Evolutionary conservation across 2,113 vertebrate genomes (phyloP).

Genomic region (Python bivittatus): DNA sequence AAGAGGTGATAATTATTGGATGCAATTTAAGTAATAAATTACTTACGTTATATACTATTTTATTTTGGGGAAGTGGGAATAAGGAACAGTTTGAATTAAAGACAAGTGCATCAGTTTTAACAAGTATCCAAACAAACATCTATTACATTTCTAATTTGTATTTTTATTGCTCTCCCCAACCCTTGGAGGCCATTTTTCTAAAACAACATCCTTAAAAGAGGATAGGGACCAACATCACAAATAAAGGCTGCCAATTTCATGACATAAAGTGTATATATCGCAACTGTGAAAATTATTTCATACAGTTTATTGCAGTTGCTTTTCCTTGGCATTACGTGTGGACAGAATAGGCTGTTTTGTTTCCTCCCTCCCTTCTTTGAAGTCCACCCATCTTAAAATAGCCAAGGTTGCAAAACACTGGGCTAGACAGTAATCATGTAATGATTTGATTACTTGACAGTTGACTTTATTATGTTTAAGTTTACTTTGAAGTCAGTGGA

Average conservation of each 20-base stretch:
- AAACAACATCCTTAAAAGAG: slow-evolving; percentile 53
- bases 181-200: slow-evolving; percentile 57
- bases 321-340: not conserved
- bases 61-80: slow-evolving; percentile 46
- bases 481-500: not conserved
- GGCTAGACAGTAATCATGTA: not conserved
- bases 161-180: slow-evolving; percentile 67
- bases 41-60: slow-evolving; percentile 43
- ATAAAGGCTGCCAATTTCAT: slow-evolving; percentile 22
- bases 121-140: slow-evolving; percentile 60
- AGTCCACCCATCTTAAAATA: too few species aligned
- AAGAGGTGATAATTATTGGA: slow-evolving; percentile 1
- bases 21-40: slow-evolving; percentile 50
- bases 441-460: not conserved
- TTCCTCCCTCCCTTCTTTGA: not conserved
- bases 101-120: slow-evolving; percentile 61
- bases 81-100: slow-evolving; percentile 44
- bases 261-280: not conserved
- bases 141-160: slow-evolving; percentile 58
- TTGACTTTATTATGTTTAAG: not conserved
- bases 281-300: not conserved
- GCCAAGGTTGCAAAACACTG: too few species aligned
- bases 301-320: not conserved
- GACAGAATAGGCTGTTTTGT: not conserved
- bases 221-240: slow-evolving; percentile 28